Percentiles rank a stretch among this genome's conserved stretches.
These are phyloP conservation scores for Caranx melampygus DNA, from an alignment of 2,113 vertebrate species.

Conservation along the genomic window DNA sequence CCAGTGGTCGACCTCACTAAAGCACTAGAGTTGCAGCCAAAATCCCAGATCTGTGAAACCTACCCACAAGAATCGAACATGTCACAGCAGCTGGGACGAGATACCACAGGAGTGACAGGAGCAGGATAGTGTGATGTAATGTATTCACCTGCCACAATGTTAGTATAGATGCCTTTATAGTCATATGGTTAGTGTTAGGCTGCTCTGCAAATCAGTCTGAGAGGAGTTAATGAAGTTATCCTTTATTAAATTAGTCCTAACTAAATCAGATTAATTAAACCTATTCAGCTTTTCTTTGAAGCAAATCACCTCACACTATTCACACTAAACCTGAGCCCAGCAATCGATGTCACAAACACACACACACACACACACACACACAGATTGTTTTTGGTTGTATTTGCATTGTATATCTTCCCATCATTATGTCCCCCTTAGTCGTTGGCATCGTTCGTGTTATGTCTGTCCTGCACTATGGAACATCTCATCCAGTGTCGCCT, in stretches of 20 bases:
- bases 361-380: not conserved
- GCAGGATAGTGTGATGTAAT: not conserved
- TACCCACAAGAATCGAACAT: not conserved
- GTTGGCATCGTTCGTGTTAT: slow-evolving; percentile 11
- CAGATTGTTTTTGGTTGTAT: not conserved
- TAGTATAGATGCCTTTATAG: too few species aligned
- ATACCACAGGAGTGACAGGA: not conserved
- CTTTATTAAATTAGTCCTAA: too few species aligned
- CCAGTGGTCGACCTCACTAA: not conserved
- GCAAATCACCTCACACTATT: not conserved
- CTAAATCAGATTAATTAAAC: not conserved
- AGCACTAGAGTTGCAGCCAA: not conserved
- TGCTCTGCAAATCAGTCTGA: not conserved
- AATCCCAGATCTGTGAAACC: not conserved
- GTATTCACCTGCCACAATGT: not conserved
- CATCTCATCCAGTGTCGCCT: slow-evolving; percentile 29
- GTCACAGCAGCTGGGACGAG: not conserved
- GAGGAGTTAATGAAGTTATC: too few species aligned
- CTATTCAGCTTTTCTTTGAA: not conserved
- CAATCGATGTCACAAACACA: not conserved
- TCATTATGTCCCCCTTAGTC: not conserved
- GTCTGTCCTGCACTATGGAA: slow-evolving; percentile 9
- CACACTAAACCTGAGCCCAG: not conserved
- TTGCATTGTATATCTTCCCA: not conserved
- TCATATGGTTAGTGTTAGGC: not conserved